Percentiles rank a stretch among this genome's conserved stretches.
Conservation (phyloP, 2,113 vertebrate genomes). For the Glaucidium brasilianum region DNA sequence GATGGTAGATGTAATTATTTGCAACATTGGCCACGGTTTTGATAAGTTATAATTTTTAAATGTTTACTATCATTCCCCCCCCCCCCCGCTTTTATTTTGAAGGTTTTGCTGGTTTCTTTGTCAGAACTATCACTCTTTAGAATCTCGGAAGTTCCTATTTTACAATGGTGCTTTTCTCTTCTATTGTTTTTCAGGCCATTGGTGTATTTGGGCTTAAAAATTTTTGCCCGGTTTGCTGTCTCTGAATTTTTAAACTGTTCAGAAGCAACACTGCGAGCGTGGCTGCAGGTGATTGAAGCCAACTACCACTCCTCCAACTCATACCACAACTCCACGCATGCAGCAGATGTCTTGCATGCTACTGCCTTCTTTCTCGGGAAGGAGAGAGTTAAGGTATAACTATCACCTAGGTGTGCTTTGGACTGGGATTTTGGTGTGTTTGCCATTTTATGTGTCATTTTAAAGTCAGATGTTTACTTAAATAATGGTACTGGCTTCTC, state of each 20-base stretch:
- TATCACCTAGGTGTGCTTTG: background rate
- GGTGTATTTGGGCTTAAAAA: slow-evolving; percentile 92
- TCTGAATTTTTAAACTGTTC: slow-evolving; percentile 92
- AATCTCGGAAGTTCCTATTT: background rate
- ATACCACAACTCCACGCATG: slow-evolving; percentile 96
- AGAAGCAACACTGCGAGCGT: slow-evolving; percentile 85
- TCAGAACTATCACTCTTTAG: background rate
- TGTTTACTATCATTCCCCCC: background rate
- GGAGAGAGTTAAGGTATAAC: slow-evolving; percentile 90
- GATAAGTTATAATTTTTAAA: background rate
- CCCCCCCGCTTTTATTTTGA: background rate
- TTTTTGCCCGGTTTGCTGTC: slow-evolving; percentile 88
- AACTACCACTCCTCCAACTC: slow-evolving; percentile 95
- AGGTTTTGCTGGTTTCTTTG: background rate
- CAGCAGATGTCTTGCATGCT: slow-evolving; percentile 91
- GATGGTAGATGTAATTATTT: background rate
- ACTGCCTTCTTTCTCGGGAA: slow-evolving; percentile 92
- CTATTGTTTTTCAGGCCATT: slow-evolving; percentile 79
- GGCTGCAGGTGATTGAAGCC: slow-evolving; percentile 94
- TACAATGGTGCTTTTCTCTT: background rate
- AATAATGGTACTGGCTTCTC: background rate
- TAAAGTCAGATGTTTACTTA: background rate
- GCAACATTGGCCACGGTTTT: background rate
- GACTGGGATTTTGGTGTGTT: background rate
- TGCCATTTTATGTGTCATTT: background rate